phyloP scores from a whole-genome alignment of 2,888 invertebrate genomes.

The Imbricaverruca yamaguchii region DNA sequence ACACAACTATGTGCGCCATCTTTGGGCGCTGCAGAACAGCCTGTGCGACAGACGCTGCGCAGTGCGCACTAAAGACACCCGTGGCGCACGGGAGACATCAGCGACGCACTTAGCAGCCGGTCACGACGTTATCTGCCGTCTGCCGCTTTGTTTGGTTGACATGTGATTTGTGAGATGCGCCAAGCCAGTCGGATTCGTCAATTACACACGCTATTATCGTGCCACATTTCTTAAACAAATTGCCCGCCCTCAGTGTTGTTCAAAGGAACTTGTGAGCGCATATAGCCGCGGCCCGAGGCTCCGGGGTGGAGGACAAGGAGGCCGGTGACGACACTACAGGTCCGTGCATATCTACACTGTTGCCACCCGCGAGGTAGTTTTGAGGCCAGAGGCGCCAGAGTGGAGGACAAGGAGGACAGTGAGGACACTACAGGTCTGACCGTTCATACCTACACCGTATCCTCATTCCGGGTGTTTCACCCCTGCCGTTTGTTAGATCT shows the following conservation, averaged over 20 bases:
- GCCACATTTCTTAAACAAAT: conserved; percentile 9
- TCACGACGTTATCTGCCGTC: not conserved
- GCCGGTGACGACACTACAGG: not conserved
- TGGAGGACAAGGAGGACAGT: too few relatives aligned
- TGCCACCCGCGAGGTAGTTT: too few relatives aligned
- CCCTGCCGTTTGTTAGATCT: too few relatives aligned
- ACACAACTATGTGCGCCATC: not conserved
- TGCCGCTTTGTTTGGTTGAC: conserved; percentile 1
- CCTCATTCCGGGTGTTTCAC: too few relatives aligned
- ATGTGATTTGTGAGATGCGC: conserved; percentile 5
- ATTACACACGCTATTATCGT: not conserved
- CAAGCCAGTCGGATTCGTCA: not conserved
- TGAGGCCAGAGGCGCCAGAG: too few relatives aligned
- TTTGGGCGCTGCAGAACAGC: not conserved
- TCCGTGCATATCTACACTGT: too few relatives aligned
- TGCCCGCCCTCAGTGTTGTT: not conserved
- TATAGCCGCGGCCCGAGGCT: not conserved
- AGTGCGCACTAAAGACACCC: not conserved
- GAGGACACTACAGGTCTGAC: too few relatives aligned
- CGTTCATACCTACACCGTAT: too few relatives aligned
- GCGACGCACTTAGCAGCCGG: not conserved
- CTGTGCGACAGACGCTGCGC: not conserved
- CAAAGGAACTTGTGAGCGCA: not conserved
- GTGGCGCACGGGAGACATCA: not conserved
- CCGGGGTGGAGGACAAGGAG: not conserved